Conservation (phyloP, 1,140 invertebrate species). For the Chionoecetes opilio region DNA sequence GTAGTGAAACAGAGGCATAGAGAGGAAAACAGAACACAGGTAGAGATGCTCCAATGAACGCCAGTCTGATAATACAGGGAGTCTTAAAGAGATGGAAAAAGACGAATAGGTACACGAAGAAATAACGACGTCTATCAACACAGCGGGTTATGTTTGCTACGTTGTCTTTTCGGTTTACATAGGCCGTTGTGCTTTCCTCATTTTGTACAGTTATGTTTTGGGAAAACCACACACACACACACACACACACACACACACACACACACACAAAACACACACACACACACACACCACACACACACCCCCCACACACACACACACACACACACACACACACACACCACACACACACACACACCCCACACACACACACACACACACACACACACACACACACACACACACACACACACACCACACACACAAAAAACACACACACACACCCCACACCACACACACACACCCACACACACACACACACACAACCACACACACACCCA, state of each 20-base stretch:
- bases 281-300: too few relatives aligned
- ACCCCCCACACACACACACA: too few relatives aligned
- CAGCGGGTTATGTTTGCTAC: too few relatives aligned
- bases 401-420: neutral
- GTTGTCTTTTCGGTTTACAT: too few relatives aligned
- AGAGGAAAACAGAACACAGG: neutral
- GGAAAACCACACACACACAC: too few relatives aligned
- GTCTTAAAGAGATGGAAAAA: neutral
- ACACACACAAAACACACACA: too few relatives aligned
- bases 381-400: neutral
- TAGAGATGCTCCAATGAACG: neutral
- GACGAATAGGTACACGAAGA: too few relatives aligned
- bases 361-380: neutral
- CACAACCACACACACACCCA: neutral
- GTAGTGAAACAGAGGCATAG: neutral
- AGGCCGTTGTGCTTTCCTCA: too few relatives aligned
- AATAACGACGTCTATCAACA: too few relatives aligned
- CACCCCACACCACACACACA: neutral
- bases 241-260: too few relatives aligned
- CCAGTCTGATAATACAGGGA: neutral
- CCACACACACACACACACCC: neutral
- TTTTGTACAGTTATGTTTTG: too few relatives aligned
- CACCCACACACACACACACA: neutral
- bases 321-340: too few relatives aligned
- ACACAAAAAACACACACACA: neutral